phyloP scores from a whole-genome alignment of 2,888 invertebrate species.

The Leucophenga montana region DNA sequence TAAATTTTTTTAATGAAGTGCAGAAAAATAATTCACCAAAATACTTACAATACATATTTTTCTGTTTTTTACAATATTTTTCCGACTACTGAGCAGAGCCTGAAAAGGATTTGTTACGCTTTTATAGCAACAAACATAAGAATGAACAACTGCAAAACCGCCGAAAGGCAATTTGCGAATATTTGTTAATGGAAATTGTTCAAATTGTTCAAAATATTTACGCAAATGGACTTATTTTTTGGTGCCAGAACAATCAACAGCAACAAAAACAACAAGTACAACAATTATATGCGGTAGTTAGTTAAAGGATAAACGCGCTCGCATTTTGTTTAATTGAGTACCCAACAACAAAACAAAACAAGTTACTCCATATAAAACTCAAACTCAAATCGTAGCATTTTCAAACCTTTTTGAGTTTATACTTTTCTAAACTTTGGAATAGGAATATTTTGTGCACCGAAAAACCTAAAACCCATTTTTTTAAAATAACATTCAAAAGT shows the following conservation, averaged over 20 bases:
- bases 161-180: conserved; percentile 65
- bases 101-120: conserved; percentile 30
- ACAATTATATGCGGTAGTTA: not conserved
- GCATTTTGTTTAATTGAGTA: conserved; percentile 54
- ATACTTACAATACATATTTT: conserved; percentile 45
- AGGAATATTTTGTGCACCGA: conserved; percentile 2
- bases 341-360: conserved; percentile 33
- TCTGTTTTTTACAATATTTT: conserved; percentile 31
- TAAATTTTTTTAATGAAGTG: conserved; percentile 62
- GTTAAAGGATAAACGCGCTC: conserved; percentile 21
- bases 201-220: conserved; percentile 62
- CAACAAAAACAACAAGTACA: not conserved
- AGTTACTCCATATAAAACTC: not conserved
- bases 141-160: conserved; percentile 50
- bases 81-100: not conserved
- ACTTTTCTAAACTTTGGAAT: not conserved
- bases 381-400: not conserved
- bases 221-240: conserved; percentile 51
- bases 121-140: conserved; percentile 32
- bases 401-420: conserved; percentile 13
- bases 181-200: conserved; percentile 71
- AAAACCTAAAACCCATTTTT: conserved; percentile 31
- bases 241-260: conserved; percentile 1
- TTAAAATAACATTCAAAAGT: conserved; percentile 53
- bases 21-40: conserved; percentile 62